phyloP scores from a whole-genome alignment of 53 echinoderm and acorn worm genomes.

The Paracentrotus lividus region DNA sequence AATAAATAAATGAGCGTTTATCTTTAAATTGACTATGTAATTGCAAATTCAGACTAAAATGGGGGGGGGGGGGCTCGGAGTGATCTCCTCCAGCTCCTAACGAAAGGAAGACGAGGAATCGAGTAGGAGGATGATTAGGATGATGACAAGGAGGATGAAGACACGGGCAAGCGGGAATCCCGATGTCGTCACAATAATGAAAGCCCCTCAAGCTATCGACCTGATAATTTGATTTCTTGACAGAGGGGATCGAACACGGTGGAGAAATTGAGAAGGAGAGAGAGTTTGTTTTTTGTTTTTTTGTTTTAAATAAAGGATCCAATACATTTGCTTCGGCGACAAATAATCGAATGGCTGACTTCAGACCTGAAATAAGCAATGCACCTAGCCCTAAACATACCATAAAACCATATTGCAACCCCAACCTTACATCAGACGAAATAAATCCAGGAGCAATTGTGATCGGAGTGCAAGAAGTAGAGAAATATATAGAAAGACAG shows the following conservation, averaged over 20 bases:
- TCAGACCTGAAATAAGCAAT: too few species aligned
- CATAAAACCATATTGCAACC: too few species aligned
- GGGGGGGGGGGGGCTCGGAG: neutral
- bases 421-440: too few species aligned
- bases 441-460: too few species aligned
- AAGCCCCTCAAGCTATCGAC: neutral
- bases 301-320: too few species aligned
- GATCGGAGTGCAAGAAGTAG: neutral
- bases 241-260: neutral
- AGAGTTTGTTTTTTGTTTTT: too few species aligned
- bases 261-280: neutral
- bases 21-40: neutral
- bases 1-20: too few species aligned
- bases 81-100: neutral
- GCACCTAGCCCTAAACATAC: too few species aligned
- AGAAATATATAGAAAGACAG: neutral
- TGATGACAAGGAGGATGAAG: conserved; percentile 26
- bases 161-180: neutral
- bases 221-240: conserved; percentile 39
- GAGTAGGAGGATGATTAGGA: conserved; percentile 9
- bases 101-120: neutral
- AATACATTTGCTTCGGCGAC: too few species aligned
- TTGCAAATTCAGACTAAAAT: neutral
- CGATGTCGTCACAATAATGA: neutral
- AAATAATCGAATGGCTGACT: too few species aligned